Conservation (phyloP, 2,797 vertebrate species). For the Calcarius lapponicus region DNA sequence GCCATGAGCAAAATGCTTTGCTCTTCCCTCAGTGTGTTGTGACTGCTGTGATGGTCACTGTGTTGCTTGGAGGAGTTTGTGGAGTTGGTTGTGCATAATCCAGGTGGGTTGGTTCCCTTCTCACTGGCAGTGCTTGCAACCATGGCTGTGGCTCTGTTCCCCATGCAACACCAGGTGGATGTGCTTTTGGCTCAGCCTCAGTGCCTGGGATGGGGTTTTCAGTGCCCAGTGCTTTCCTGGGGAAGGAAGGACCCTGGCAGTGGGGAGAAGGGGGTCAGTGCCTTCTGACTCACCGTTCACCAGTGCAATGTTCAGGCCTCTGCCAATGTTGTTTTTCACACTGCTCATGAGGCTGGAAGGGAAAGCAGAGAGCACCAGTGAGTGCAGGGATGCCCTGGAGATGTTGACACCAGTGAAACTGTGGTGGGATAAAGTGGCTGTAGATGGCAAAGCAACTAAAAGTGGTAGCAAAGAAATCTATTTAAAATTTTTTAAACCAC, state of each 20-base stretch:
- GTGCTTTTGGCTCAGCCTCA: neutral
- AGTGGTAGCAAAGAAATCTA: neutral
- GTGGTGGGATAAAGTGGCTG: neutral
- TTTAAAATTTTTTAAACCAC: neutral
- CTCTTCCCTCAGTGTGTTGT: neutral
- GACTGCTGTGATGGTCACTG: accelerated
- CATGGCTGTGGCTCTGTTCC: neutral
- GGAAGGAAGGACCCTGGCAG: accelerated
- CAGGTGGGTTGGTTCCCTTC: neutral
- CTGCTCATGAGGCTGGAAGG: conserved; percentile 85
- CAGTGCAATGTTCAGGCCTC: conserved; percentile 86
- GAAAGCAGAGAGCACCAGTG: neutral
- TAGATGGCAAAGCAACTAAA: neutral
- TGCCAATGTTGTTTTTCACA: conserved; percentile 82
- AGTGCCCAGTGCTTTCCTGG: neutral
- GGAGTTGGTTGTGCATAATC: accelerated
- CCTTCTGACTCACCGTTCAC: conserved; percentile 82
- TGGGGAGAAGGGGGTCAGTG: too few relatives aligned
- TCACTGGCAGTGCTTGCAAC: neutral
- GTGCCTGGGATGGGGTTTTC: neutral
- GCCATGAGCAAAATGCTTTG: neutral
- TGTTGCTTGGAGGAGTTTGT: neutral
- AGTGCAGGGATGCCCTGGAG: neutral
- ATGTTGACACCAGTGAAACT: neutral
- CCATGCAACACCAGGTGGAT: neutral